Evolutionary conservation across 2,888 invertebrate species (phyloP), one percentile per base, ranked within the genome.

Genomic region (Cantharis lateralis): DNA sequence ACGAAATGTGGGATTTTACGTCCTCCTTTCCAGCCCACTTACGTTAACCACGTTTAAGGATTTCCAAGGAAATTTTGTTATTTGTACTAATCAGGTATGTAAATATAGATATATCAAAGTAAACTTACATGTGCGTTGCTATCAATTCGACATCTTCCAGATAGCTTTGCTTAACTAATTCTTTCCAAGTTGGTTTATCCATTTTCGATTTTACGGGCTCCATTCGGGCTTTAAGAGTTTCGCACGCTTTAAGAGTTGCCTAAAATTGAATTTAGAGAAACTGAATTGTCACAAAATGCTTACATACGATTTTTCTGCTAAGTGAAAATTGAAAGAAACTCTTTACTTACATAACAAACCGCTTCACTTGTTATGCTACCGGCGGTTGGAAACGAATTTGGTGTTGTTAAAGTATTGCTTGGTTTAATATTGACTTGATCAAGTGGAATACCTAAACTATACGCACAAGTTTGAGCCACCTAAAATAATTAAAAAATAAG

Each of bases 221-320:
- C 70, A 95, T 85, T 80, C 93, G 89, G 24, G 90, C 87, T 68
- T 91, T 82, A 5, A 95, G 84, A 20, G 90, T 90, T 82, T 93
- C 91, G 85, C 94, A 94, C 32, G 93, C 92, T 85, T 91, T 91
- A 80, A 92, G 78, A 3, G 84, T 78, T 15, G 91, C 92, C 88
- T 90, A 87, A 63, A 84, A 71, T 20, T 28, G n/a, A 63, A 71
- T 66, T 72, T 66, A 66, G 20, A 48, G n/a, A n/a, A 48, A n/a
- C n/a, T n/a, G n/a, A 7, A 48, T 48, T 32, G 3, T n/a, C 32
- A n/a, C 4, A 32, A 32, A 32, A 32, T 32, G 32, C 32, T 32
- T 32, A 32, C 13, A n/a, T 48, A 48, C 48, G 7, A 48, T 48
- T 48, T 48, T 48, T 48, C n/a, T 48, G n/a, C 7, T n/a, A 48